phyloP scores from a whole-genome alignment of 2,113 vertebrate species.

The Myiagra hebetior region DNA sequence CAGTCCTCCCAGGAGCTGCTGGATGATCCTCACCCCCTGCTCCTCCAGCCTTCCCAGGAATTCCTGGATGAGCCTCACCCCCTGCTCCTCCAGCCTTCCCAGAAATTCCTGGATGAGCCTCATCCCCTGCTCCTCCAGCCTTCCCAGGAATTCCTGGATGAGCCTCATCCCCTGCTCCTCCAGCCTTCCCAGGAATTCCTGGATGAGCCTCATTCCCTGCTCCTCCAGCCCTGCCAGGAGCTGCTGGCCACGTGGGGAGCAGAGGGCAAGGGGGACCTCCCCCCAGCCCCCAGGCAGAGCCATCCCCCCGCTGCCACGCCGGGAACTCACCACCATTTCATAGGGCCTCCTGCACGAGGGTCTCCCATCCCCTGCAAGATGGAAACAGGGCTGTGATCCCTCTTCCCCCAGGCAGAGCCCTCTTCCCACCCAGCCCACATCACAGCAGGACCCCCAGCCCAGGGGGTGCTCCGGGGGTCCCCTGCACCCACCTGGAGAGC shows the following conservation, averaged over 20 bases:
- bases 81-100: too few species aligned
- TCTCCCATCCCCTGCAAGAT: background rate
- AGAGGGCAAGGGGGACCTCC: background rate
- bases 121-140: too few species aligned
- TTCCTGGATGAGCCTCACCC: too few species aligned
- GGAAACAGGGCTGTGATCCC: background rate
- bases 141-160: too few species aligned
- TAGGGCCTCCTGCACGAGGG: background rate
- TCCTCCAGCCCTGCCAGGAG: background rate
- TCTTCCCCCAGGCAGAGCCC: background rate
- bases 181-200: background rate
- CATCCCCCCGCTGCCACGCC: rapidly evolving
- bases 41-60: too few species aligned
- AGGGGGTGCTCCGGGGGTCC: rapidly evolving
- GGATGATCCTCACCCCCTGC: too few species aligned
- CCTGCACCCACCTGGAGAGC: background rate
- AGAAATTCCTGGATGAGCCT: background rate
- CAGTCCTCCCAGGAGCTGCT: too few species aligned
- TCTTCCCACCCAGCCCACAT: background rate
- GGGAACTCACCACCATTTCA: background rate
- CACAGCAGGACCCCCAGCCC: rapidly evolving
- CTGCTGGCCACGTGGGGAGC: background rate
- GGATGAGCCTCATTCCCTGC: too few species aligned
- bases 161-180: background rate
- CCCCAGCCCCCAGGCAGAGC: background rate